A percentile compares a stretch with the other conserved stretches of the same genome.
phyloP scores from a whole-genome alignment of 2,888 invertebrate species.

The Pollenia griseotomentosa region DNA sequence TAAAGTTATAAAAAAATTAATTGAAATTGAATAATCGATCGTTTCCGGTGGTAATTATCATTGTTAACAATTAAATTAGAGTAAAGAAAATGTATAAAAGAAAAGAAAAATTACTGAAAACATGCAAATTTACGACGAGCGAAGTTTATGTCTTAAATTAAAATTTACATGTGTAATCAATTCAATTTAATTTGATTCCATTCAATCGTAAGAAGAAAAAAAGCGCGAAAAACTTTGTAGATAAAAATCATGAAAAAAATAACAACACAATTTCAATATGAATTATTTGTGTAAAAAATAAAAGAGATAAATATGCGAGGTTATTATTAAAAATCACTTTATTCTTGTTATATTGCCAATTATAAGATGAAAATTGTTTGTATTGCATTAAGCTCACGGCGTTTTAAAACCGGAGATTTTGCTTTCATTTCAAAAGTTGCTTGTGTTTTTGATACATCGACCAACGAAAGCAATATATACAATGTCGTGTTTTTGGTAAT shows the following conservation, averaged over 20 bases:
- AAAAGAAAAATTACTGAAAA: constrained; percentile 12
- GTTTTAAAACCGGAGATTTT: too few relatives aligned
- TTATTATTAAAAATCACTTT: background rate
- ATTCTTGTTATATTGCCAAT: background rate
- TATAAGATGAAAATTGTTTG: background rate
- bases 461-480: too few relatives aligned
- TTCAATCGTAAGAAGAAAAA: constrained; percentile 20
- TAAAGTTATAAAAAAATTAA: constrained; percentile 33
- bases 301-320: constrained; percentile 1
- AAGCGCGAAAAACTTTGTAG: background rate
- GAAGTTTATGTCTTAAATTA: constrained; percentile 61
- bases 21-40: constrained; percentile 60
- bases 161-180: constrained; percentile 64
- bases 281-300: constrained; percentile 47
- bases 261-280: constrained; percentile 26
- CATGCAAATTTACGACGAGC: constrained; percentile 58
- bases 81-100: constrained; percentile 17
- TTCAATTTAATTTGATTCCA: constrained; percentile 61
- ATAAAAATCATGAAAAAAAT: constrained; percentile 10
- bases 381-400: background rate
- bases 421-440: too few relatives aligned
- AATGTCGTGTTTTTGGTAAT: too few relatives aligned
- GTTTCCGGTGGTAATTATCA: constrained; percentile 63
- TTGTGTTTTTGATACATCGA: too few relatives aligned
- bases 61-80: constrained; percentile 61